Conservation (phyloP, 2,888 invertebrate species). For the Thalpophila matura region DNA sequence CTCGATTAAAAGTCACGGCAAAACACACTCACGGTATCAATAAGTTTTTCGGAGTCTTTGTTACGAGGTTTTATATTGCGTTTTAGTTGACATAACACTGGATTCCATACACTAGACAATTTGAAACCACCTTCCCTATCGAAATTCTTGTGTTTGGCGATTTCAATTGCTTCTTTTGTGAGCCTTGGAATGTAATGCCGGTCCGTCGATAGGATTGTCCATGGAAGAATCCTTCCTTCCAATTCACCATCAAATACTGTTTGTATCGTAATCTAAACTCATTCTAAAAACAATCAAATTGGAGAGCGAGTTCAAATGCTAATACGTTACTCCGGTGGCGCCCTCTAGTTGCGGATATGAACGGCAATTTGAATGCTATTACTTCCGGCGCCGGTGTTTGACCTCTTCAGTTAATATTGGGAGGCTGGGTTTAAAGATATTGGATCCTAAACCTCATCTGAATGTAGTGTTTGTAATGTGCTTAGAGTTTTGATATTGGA, state of each 20-base stretch:
- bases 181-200: too few species aligned
- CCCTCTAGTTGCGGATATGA: constrained; percentile 62
- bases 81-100: too few species aligned
- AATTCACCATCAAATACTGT: constrained; percentile 8
- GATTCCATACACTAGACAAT: too few species aligned
- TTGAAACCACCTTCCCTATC: too few species aligned
- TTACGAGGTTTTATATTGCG: too few species aligned
- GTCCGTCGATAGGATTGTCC: too few species aligned
- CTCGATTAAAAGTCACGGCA: too few species aligned
- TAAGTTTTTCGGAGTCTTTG: too few species aligned
- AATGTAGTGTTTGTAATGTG: constrained; percentile 48
- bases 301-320: constrained; percentile 49
- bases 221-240: too few species aligned
- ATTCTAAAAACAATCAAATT: constrained; percentile 53
- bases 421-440: constrained; percentile 40
- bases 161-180: too few species aligned
- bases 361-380: constrained; percentile 66
- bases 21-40: too few species aligned
- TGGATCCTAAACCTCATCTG: constrained; percentile 52
- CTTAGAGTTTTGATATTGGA: constrained; percentile 32
- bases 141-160: too few species aligned
- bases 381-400: constrained; percentile 55
- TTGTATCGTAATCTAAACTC: constrained; percentile 36
- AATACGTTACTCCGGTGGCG: constrained; percentile 50
- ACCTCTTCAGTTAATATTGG: constrained; percentile 54